phyloP scores from a whole-genome alignment of 2,113 vertebrate species.

The Nestor notabilis region DNA sequence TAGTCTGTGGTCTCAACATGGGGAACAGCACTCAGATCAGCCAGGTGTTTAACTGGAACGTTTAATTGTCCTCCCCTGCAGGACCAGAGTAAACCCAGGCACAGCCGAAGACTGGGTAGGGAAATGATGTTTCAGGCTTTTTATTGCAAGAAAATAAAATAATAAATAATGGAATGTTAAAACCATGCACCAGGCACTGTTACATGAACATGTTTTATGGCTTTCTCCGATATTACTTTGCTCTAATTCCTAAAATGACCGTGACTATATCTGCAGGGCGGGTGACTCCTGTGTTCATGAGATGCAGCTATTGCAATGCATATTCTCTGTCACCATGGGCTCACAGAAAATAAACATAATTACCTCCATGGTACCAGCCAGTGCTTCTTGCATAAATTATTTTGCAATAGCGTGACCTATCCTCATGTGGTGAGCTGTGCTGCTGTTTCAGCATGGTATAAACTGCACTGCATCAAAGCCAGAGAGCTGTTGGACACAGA shows the following conservation, averaged over 20 bases:
- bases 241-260: background rate
- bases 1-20: background rate
- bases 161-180: constrained; percentile 13
- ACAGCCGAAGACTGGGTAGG: background rate
- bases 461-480: background rate
- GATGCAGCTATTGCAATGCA: background rate
- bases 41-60: background rate
- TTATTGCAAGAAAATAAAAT: background rate
- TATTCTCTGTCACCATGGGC: background rate
- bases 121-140: background rate
- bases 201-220: background rate
- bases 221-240: background rate
- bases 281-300: background rate
- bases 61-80: background rate
- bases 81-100: background rate
- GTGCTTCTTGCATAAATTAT: background rate
- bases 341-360: constrained; percentile 36
- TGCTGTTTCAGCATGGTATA: background rate
- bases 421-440: background rate
- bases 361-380: background rate
- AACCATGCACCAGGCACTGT: background rate
- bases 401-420: background rate
- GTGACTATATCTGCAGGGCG: background rate
- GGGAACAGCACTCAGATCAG: background rate
- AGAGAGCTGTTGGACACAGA: background rate